A percentile compares a stretch with the other conserved stretches of the same genome.
phyloP scores from a whole-genome alignment of 2,797 vertebrate genomes.

The Heteromormyrus szaboi region DNA sequence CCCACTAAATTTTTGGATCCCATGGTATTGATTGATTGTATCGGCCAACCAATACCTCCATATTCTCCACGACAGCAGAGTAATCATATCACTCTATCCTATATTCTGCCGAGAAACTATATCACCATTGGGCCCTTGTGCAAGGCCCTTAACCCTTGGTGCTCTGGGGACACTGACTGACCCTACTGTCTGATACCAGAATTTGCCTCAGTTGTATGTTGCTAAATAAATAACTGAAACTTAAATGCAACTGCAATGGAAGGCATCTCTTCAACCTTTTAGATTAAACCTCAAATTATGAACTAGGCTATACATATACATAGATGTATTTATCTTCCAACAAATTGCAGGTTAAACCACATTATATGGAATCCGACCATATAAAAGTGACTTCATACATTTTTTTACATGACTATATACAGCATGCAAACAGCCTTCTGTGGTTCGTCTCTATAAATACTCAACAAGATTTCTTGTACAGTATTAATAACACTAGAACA shows the following conservation, averaged over 20 bases:
- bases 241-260: neutral
- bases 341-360: neutral
- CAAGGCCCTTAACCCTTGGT: neutral
- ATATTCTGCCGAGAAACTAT: neutral
- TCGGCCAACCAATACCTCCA: neutral
- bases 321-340: neutral
- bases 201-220: neutral
- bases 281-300: neutral
- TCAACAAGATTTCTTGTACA: conserved; percentile 23
- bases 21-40: neutral
- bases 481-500: conserved; percentile 37
- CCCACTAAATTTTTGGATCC: neutral
- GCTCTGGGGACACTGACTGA: neutral
- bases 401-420: neutral
- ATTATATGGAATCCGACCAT: neutral
- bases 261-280: neutral
- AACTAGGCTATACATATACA: neutral
- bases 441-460: conserved; percentile 19
- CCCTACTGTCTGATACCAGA: neutral
- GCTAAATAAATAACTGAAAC: neutral
- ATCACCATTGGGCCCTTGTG: neutral
- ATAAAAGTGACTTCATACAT: neutral
- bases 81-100: neutral
- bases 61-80: neutral
- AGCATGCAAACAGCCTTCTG: neutral